A percentile compares a stretch with the other conserved stretches of the same genome.
Conservation (phyloP, 30 jellyfish, hydroid and myxozoan species). For the Turritopsis rubra region DNA sequence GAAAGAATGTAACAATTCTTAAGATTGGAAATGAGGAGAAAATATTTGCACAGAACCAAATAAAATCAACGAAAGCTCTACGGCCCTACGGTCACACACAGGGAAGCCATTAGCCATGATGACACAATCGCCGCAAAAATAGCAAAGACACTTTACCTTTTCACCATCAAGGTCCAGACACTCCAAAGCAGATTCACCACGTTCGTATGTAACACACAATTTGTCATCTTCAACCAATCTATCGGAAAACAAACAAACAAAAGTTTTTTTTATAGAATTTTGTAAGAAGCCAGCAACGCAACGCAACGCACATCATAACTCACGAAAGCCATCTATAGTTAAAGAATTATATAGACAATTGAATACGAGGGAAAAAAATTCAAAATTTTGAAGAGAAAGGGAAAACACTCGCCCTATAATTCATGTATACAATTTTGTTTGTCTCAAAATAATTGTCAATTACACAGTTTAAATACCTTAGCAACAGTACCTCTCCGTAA, state of each 20-base stretch:
- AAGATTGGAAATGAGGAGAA: too few species aligned
- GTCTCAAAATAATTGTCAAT: neutral
- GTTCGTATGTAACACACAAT: conserved; percentile 57
- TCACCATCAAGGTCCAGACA: conserved; percentile 57
- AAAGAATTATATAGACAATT: neutral
- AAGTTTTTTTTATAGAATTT: neutral
- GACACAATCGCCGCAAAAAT: too few species aligned
- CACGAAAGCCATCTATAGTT: too few species aligned
- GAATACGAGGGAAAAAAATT: neutral
- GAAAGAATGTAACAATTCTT: too few species aligned
- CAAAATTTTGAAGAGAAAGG: too few species aligned
- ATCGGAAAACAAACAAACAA: neutral
- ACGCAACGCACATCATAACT: too few species aligned
- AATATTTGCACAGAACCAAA: too few species aligned
- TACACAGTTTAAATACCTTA: conserved; percentile 47
- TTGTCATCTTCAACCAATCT: conserved; percentile 61
- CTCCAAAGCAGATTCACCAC: conserved; percentile 78
- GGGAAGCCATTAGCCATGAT: too few species aligned
- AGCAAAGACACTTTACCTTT: conserved; percentile 38
- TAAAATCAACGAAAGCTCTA: too few species aligned
- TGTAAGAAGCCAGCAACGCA: too few species aligned
- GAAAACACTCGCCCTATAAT: too few species aligned
- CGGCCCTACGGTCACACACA: too few species aligned
- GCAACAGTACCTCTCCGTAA: conserved; percentile 67
- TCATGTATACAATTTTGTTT: neutral